Base-by-base conservation (phyloP, 2,888 invertebrate genomes). In the Drosophila meridionalis region DNA sequence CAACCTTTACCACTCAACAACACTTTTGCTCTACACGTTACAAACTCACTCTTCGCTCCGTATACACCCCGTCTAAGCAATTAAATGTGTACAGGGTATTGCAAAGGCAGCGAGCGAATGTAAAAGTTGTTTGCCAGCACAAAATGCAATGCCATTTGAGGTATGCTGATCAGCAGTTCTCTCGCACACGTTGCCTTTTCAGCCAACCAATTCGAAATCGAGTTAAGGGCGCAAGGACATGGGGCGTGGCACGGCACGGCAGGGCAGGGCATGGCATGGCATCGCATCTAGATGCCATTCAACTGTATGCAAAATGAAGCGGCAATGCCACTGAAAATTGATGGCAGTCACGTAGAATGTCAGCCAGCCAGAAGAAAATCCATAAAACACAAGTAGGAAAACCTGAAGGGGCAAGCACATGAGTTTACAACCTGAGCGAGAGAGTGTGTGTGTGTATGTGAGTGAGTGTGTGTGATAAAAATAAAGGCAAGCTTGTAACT, bases 301-400 rank as follows among this genome's bases (percentile, higher is more conserved):
- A 87, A 75, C 88, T 87, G 90, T 86, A 90, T 89, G 80, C 90
- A 90, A 90, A 87, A 89, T 87, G 90, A 86, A 85, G 89, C 89
- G 87, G 82, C 83, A 88, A 86, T 73, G 79, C 89, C 80, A 76
- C 83, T 82, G 87, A 89, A 90, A 90, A 90, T 90, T 87, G 87
- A 87, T 90, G 87, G 89, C 89, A 90, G 90, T 87, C 87, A 87
- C 90, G 90, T 87, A 82, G 80, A 72, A 78, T 80, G 86, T 71
- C 83, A 79, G 77, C 70, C 71, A 58, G 63, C 69, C 64, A 69
- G 60, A 73, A 86, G 70, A 89, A 87, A 89, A 84, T 74, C 83
- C 80, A 88, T 81, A 87, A 83, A 80, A 74, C 75, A 83, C 71
- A 78, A 83, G 69, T 66, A 72, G 72, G 72, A 78, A 76, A 76